Conservation (phyloP, 2,888 invertebrate genomes). For the Sesia bembeciformis region DNA sequence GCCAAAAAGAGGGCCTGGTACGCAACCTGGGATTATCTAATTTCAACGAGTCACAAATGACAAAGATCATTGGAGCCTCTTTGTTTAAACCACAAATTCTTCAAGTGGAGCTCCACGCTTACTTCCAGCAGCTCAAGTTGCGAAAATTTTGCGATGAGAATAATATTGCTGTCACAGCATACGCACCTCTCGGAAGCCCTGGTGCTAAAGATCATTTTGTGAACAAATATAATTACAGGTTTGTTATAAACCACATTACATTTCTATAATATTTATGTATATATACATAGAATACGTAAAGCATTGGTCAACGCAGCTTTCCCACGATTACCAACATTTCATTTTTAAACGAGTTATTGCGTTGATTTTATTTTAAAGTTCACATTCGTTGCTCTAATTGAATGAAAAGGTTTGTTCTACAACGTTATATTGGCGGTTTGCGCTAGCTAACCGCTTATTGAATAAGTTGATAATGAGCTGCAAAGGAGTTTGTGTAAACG, state of each 20-base stretch:
- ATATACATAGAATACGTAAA: too few relatives aligned
- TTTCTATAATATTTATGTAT: too few relatives aligned
- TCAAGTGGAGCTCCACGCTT: conserved; percentile 84
- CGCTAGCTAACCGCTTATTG: too few relatives aligned
- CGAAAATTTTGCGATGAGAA: conserved; percentile 75
- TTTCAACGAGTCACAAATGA: conserved; percentile 81
- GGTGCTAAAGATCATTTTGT: conserved; percentile 78
- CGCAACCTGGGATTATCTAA: conserved; percentile 88
- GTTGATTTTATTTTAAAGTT: too few relatives aligned
- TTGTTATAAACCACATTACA: neutral
- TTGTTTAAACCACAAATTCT: conserved; percentile 81
- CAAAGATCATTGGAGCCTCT: conserved; percentile 73
- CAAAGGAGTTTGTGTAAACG: too few relatives aligned
- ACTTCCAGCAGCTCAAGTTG: conserved; percentile 81
- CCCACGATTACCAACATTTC: too few relatives aligned
- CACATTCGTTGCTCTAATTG: too few relatives aligned
- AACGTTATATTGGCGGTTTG: too few relatives aligned
- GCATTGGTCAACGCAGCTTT: too few relatives aligned
- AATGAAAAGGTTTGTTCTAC: too few relatives aligned
- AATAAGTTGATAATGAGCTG: too few relatives aligned
- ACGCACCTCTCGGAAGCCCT: conserved; percentile 83
- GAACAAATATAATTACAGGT: conserved; percentile 76
- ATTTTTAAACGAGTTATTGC: too few relatives aligned
- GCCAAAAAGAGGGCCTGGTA: conserved; percentile 76
- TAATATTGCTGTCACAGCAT: conserved; percentile 79